Evolutionary conservation across 2,113 vertebrate genomes (phyloP), one percentile per base, ranked within the genome.

Genomic region (Pionites leucogaster): DNA sequence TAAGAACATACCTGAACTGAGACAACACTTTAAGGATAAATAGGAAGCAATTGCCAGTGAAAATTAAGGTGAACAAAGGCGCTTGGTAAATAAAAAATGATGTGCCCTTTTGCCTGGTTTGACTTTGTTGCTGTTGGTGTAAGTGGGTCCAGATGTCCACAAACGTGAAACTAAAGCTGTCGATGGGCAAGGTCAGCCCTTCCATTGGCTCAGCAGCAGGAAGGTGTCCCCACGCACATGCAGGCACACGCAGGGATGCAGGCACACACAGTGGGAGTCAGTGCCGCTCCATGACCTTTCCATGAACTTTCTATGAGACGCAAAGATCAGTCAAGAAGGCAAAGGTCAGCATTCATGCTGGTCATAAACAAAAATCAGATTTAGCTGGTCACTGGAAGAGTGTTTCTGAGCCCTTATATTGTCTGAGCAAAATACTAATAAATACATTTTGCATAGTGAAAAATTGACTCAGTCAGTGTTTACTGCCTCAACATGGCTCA

Each of bases 291-390:
- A 31, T 99, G 99, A 99, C 99, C 99, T 98, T 98, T 97, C 96
- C 80, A 59, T 99, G 99, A 99, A 99, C 99, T 98, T 99, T 98
- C 95, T 84, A 94, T 96, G 98, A 98, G 98, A 98, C 95, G 88
- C 97, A 98, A 98, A 98, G 98, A 99, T 98, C 99, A 98, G 97
- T 85, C 82, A 91, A 97, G 97, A 98, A 98, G 98, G 96, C 98
- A 99, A 97, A 99, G 99, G 98, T 99, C 99, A 98, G 97, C 96
- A 86, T 98, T 98, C 98, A 98, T 98, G 98, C 98, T 98, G 98
- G 97, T 98, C 98, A 97, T 98, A 98, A 98, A 99, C 98, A 99
- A 99, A 98, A 99, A 98, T 97, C 97, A 96, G 98, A 98, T 98
- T 98, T 98, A 98, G 96, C 94, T 75, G 92, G 67, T n/a, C 97